Evolutionary conservation across 2,797 vertebrate species (phyloP), one percentile per base, ranked within the genome.

Genomic region (Menidia menidia): DNA sequence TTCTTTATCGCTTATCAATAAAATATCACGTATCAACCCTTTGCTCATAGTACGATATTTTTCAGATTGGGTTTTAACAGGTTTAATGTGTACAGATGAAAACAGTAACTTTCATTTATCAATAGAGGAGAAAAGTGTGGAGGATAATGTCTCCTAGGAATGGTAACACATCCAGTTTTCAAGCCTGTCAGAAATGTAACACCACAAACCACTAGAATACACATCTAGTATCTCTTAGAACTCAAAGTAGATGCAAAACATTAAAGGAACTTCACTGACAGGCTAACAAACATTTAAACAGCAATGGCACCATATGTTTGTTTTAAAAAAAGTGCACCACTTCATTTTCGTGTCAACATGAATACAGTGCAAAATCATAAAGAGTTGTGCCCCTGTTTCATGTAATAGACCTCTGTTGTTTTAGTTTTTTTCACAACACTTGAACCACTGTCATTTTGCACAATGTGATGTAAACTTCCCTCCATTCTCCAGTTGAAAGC

Each of bases 1-100:
- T 72, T 82, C 88, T 83, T 83, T 88, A 84, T 86, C 62, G 77
- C 87, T 84, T 89, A 87, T 79, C 85, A 90, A 90, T 91, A 92
- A 92, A 91, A 90, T 87, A 82, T 90, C 82, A 83, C 67, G 35
- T 76, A 80, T 63, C 45, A 50, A 62, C 57, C 64, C 15, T 12
- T 71, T 59, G 82, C 33, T 80, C 14, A 32, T 51, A 11, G 16
- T 72, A 19, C 31, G 63, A 13, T 18, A 39, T 45, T 15, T 32
- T 54, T 14, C 4, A 2, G 30, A 32, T 43, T 44, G 32, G 35
- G 71, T 84, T 87, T 83, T 73, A 84, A 87, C 72, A 62, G 18
- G 77, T 90, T 88, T 84, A 88, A 84, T 91, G 75, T 60, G 39
- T 71, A 82, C 62, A 72, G 71, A 81, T 39, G 39, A 58, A 85